A percentile compares a stretch with the other conserved stretches of the same genome.
These are phyloP conservation scores for Xestobium rufovillosum DNA, from an alignment of 2,888 invertebrate species.

Conservation along the genomic window DNA sequence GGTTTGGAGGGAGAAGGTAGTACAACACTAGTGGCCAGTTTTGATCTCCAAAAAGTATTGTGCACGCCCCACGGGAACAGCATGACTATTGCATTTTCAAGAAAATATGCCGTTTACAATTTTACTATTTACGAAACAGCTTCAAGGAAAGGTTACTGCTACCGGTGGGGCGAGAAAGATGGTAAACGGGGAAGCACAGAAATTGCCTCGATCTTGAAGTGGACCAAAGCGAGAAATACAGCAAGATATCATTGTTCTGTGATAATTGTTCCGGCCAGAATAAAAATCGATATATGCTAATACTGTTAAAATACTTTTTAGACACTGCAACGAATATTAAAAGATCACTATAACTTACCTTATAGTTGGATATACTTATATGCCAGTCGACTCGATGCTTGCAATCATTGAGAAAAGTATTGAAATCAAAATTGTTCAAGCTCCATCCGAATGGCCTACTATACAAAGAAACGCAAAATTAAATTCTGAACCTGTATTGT, in stretches of 20 bases:
- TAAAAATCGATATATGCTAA: slow-evolving; percentile 20
- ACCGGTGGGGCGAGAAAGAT: slow-evolving; percentile 21
- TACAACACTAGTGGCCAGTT: slow-evolving; percentile 14
- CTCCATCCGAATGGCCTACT: slow-evolving; percentile 27
- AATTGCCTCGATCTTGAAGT: slow-evolving; percentile 19
- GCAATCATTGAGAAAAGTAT: slow-evolving; percentile 25
- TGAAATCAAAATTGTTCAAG: slow-evolving; percentile 23
- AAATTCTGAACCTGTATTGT: slow-evolving; percentile 20
- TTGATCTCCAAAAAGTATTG: slow-evolving; percentile 26
- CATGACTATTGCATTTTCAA: slow-evolving; percentile 21
- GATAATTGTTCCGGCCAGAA: slow-evolving; percentile 23
- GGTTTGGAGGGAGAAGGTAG: too few species aligned
- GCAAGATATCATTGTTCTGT: slow-evolving; percentile 20
- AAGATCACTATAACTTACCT: slow-evolving; percentile 29
- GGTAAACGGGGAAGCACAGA: slow-evolving; percentile 19
- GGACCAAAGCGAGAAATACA: slow-evolving; percentile 18
- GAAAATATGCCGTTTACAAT: slow-evolving; percentile 26
- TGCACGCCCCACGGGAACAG: slow-evolving; percentile 22
- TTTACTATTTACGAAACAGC: slow-evolving; percentile 24
- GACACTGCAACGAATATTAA: slow-evolving; percentile 19
- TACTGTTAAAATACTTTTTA: slow-evolving; percentile 20
- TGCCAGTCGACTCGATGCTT: slow-evolving; percentile 29
- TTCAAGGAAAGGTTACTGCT: slow-evolving; percentile 22
- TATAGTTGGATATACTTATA: slow-evolving; percentile 31
- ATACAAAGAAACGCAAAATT: slow-evolving; percentile 21